A percentile compares a stretch with the other conserved stretches of the same genome.
Evolutionary conservation across 1,140 invertebrate genomes (phyloP).

Genomic region (Epicauta chinensis): DNA sequence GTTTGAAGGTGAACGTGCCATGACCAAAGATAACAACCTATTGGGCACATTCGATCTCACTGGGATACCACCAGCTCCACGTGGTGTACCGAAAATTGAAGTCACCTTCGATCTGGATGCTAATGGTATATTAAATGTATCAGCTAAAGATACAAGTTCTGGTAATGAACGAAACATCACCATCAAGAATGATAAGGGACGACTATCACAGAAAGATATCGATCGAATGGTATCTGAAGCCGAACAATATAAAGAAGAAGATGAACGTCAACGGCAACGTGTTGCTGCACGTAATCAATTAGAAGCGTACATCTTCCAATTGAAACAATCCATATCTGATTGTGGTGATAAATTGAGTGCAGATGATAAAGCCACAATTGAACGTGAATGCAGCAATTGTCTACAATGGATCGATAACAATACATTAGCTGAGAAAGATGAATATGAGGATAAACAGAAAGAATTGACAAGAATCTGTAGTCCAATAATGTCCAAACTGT

Average conservation of each 20-base stretch:
- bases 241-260: slow-evolving; percentile 58
- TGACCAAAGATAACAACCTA: slow-evolving; percentile 60
- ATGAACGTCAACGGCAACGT: slow-evolving; percentile 60
- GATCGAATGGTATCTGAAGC: slow-evolving; percentile 71
- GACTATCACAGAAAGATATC: slow-evolving; percentile 73
- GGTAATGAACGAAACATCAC: slow-evolving; percentile 59
- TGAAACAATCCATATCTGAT: slow-evolving; percentile 52
- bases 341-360: slow-evolving; percentile 44
- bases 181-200: slow-evolving; percentile 78
- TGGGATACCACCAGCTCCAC: slow-evolving; percentile 73
- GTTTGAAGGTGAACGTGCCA: slow-evolving; percentile 29
- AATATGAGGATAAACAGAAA: slow-evolving; percentile 55
- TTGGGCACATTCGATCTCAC: slow-evolving; percentile 62
- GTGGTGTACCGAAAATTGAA: slow-evolving; percentile 51
- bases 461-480: slow-evolving; percentile 48
- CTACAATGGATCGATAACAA: slow-evolving; percentile 52
- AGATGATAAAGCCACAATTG: slow-evolving; percentile 37
- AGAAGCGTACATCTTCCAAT: slow-evolving; percentile 66
- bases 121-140: slow-evolving; percentile 64
- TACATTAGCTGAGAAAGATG: slow-evolving; percentile 51
- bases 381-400: slow-evolving; percentile 44
- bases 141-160: slow-evolving; percentile 49
- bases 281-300: slow-evolving; percentile 54
- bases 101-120: slow-evolving; percentile 55
- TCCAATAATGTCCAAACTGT: slow-evolving; percentile 50